Evolutionary conservation across 2,113 vertebrate genomes (phyloP).

Genomic region (Carassius auratus): DNA sequence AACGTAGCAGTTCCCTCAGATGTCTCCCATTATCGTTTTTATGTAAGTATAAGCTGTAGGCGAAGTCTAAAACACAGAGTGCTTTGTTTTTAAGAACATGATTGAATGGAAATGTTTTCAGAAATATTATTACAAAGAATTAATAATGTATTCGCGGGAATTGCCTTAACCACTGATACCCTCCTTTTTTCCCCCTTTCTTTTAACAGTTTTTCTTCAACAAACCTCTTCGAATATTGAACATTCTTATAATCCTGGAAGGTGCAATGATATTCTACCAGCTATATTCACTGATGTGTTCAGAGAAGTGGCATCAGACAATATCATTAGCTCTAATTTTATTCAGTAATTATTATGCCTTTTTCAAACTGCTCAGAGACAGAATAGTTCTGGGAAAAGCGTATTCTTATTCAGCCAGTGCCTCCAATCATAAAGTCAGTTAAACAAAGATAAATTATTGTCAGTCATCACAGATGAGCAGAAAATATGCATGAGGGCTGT

Average conservation of each 20-base stretch:
- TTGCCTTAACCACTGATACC: neutral
- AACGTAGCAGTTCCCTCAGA: slow-evolving; percentile 97
- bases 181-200: slow-evolving; percentile 24
- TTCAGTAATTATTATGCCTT: slow-evolving; percentile 99
- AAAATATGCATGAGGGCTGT: slow-evolving; percentile 82
- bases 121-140: neutral
- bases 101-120: neutral
- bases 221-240: slow-evolving; percentile 96
- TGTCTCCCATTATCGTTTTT: slow-evolving; percentile 96
- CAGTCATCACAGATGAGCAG: slow-evolving; percentile 58
- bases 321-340: slow-evolving; percentile 95
- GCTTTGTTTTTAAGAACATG: neutral
- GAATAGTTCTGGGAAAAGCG: slow-evolving; percentile 94
- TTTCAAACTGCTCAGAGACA: slow-evolving; percentile 96
- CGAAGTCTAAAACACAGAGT: neutral
- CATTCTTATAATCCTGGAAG: slow-evolving; percentile 94
- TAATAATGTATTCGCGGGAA: neutral
- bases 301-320: slow-evolving; percentile 97
- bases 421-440: slow-evolving; percentile 90
- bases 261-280: slow-evolving; percentile 96
- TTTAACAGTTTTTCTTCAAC: slow-evolving; percentile 95
- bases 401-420: slow-evolving; percentile 88
- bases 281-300: slow-evolving; percentile 94
- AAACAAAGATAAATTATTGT: slow-evolving; percentile 60
- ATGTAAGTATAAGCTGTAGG: slow-evolving; percentile 80